phyloP scores from a whole-genome alignment of 1,140 invertebrate species.

The Sarcophaga peregrina region DNA sequence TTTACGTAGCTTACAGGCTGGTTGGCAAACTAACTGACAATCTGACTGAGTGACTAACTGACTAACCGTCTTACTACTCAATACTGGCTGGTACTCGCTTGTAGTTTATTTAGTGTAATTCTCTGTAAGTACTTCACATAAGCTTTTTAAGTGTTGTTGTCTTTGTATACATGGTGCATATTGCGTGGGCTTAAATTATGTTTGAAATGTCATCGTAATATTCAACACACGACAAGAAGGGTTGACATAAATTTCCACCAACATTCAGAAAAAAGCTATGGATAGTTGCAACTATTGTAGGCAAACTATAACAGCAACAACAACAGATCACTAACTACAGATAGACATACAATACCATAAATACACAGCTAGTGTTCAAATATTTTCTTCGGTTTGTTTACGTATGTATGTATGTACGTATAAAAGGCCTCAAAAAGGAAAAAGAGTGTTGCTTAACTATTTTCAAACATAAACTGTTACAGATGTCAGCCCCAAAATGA shows the following conservation, averaged over 20 bases:
- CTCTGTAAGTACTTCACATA: slow-evolving; percentile 17
- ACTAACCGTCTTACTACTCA: background rate
- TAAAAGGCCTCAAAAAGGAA: background rate
- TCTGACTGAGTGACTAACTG: background rate
- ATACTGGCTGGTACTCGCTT: background rate
- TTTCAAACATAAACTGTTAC: slow-evolving; percentile 34
- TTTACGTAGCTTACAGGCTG: slow-evolving; percentile 2
- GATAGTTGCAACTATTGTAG: background rate
- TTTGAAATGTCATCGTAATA: slow-evolving; percentile 67
- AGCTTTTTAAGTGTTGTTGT: background rate
- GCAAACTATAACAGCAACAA: slow-evolving; percentile 39
- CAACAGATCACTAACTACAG: slow-evolving; percentile 35
- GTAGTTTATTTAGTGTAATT: background rate
- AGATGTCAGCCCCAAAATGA: slow-evolving; percentile 29
- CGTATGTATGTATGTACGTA: background rate
- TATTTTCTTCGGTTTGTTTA: background rate
- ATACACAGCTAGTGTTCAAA: slow-evolving; percentile 9
- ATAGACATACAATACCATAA: slow-evolving; percentile 25
- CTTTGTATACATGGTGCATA: slow-evolving; percentile 21
- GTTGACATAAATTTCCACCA: slow-evolving; percentile 67
- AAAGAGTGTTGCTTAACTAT: slow-evolving; percentile 37
- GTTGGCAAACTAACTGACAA: background rate
- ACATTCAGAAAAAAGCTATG: slow-evolving; percentile 53
- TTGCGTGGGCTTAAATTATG: slow-evolving; percentile 67
- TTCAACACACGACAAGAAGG: slow-evolving; percentile 67